Evolutionary conservation across 2,888 invertebrate genomes (phyloP), one percentile per base, ranked within the genome.

Genomic region (Crepidodera aurea): DNA sequence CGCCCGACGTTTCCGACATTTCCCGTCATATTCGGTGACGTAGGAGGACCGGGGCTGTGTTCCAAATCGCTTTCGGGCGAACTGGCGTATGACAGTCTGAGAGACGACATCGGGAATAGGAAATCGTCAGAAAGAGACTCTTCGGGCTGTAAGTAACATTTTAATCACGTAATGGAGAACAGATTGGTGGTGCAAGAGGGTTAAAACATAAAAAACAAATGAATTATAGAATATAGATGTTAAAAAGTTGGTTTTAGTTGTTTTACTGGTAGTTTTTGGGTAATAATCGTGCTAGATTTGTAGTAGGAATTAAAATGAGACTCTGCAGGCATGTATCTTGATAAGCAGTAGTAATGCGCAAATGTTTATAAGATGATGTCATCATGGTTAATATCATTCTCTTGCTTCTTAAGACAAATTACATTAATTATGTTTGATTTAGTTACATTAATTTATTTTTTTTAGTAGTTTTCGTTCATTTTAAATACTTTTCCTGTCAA

Each of bases 121-220:
- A 97, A 96, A 88, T 98, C 97, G 84, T 98, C 98, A 77, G 96
- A 95, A 81, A 97, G 87, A 81, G 94, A 93, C 84, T 97, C 96
- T 81, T 95, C 94, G 81, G 96, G 95, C 96, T 96, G 86, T 81
- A 83, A 79, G 53, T 57, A 63, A 68, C 57, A 62, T 56, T 67
- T 60, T 64, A 62, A 63, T 60, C 50, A 67, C 67, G 56, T 46
- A 50, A 53, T 50, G 63, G 39, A 25, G 55, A 54, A 25, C 27
- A 2, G 13, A 40, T 8, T 22, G 12, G 53, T 25, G 10, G 22
- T 2, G 2, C 6, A 10, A 13, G 25, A 53, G 1, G 1, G 25
- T 34, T 29, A 34, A 40, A 34, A 57, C 57, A 56, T 7, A 32
- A 46, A 46, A 46, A 34, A 46, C n/a, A 18, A 16, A 4, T 1